Evolutionary conservation across 2,888 invertebrate species (phyloP).

Genomic region (Polyploca ridens): DNA sequence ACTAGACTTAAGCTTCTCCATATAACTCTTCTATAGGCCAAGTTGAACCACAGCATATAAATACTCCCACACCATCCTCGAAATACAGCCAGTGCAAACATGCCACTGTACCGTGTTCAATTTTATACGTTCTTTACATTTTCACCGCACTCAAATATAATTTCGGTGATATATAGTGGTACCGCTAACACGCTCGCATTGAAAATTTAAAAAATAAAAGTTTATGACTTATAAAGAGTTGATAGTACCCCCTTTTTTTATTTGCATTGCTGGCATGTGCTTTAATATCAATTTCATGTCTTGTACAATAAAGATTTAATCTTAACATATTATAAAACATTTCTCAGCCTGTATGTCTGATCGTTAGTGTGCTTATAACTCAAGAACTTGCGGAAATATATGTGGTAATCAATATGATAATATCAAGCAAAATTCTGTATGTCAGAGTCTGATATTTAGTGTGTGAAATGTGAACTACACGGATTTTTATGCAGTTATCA

Average conservation of each 20-base stretch:
- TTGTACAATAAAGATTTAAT: not conserved
- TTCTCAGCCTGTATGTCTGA: not conserved
- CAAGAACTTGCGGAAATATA: too few species aligned
- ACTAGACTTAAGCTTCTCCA: too few species aligned
- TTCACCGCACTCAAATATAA: slow-evolving; percentile 48
- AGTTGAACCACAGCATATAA: not conserved
- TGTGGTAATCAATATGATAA: too few species aligned
- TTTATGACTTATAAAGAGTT: slow-evolving; percentile 8
- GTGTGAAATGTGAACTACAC: too few species aligned
- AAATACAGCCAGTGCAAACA: slow-evolving; percentile 3
- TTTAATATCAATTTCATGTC: not conserved
- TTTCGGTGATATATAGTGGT: slow-evolving; percentile 45
- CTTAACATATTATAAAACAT: too few species aligned
- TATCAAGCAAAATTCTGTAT: too few species aligned
- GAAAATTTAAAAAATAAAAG: slow-evolving; percentile 17
- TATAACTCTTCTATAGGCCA: not conserved
- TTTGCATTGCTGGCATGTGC: not conserved
- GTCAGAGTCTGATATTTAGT: too few species aligned
- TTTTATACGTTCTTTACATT: slow-evolving; percentile 23
- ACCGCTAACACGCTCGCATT: slow-evolving; percentile 14
- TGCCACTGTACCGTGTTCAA: slow-evolving; percentile 13
- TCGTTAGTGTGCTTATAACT: too few species aligned
- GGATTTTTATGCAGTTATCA: too few species aligned
- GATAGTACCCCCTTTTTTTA: not conserved
- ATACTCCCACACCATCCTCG: slow-evolving; percentile 4